A percentile compares a stretch with the other conserved stretches of the same genome.
Conservation (phyloP, 2,797 vertebrate genomes). For the Antrozous pallidus region DNA sequence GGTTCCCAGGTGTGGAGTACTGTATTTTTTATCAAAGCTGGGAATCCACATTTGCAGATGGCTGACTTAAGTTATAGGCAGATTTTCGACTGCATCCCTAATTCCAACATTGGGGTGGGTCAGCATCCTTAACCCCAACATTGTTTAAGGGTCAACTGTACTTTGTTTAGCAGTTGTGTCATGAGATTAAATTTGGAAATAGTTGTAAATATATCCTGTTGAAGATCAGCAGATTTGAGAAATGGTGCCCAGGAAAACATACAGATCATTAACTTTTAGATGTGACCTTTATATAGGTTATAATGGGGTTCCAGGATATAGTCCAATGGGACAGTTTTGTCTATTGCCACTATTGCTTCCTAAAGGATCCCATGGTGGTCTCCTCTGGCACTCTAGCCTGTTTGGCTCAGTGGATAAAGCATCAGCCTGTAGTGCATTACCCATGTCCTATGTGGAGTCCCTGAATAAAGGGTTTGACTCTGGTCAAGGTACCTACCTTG, state of each 20-base stretch:
- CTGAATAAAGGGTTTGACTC: too few species aligned
- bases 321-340: background rate
- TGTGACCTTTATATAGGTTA: constrained; percentile 14
- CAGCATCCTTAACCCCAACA: background rate
- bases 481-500: too few species aligned
- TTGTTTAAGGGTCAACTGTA: background rate
- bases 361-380: background rate
- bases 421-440: too few species aligned
- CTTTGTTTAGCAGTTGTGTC: background rate
- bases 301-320: background rate
- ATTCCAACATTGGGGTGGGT: too few species aligned
- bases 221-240: background rate
- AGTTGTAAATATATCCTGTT: background rate
- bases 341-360: background rate
- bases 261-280: background rate
- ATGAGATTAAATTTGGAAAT: constrained; percentile 6
- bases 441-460: too few species aligned
- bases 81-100: background rate
- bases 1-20: background rate
- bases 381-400: background rate
- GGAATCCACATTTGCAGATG: background rate
- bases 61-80: background rate
- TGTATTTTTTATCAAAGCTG: background rate
- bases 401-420: too few species aligned
- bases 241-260: constrained; percentile 17